phyloP scores from a whole-genome alignment of 2,113 vertebrate genomes.

The Oxyruncus cristatus region DNA sequence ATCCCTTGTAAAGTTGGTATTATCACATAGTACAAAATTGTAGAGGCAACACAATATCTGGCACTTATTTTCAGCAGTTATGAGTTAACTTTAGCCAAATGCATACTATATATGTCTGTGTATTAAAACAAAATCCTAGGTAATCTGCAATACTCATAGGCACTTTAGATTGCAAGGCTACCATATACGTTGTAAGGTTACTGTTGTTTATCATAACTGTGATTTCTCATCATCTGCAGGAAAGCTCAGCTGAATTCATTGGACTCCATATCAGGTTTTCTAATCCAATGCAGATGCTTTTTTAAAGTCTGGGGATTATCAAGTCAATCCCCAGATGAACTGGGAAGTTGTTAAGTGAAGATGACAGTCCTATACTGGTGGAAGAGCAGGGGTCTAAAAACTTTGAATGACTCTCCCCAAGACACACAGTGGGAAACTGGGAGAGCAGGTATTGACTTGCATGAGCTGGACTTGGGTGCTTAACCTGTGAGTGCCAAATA shows the following conservation, averaged over 20 bases:
- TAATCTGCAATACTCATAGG: neutral
- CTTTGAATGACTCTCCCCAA: neutral
- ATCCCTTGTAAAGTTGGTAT: neutral
- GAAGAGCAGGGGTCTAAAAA: neutral
- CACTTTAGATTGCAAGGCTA: neutral
- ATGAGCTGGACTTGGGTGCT: neutral
- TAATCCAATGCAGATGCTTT: slow-evolving; percentile 59
- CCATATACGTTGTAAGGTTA: neutral
- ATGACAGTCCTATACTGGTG: neutral
- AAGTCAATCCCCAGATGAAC: slow-evolving; percentile 41
- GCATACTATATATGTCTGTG: neutral
- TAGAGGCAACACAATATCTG: neutral
- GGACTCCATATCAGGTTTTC: slow-evolving; percentile 50
- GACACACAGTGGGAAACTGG: neutral
- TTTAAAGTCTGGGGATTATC: slow-evolving; percentile 61
- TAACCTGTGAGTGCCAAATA: neutral
- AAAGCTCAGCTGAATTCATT: slow-evolving; percentile 39
- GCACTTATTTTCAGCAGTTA: neutral
- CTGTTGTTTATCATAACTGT: slow-evolving; percentile 5
- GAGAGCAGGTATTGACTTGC: neutral
- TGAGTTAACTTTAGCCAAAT: neutral
- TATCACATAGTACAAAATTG: neutral
- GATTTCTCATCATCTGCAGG: slow-evolving; percentile 15
- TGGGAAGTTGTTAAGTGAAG: slow-evolving; percentile 49
- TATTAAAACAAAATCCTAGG: neutral